A percentile compares a stretch with the other conserved stretches of the same genome.
Evolutionary conservation across 1,140 invertebrate species (phyloP).

Genomic region (Pinna nobilis): DNA sequence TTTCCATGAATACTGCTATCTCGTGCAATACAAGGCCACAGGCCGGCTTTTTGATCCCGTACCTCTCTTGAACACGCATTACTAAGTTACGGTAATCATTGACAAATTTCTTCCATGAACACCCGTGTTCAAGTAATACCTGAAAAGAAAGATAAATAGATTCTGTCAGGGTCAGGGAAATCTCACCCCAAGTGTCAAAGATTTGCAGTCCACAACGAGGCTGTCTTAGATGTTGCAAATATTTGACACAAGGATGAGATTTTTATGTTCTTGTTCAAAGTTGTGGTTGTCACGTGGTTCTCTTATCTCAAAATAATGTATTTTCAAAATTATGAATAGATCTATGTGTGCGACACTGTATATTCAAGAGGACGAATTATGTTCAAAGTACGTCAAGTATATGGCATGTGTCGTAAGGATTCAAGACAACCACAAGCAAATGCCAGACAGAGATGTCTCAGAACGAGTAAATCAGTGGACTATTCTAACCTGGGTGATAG

Average conservation of each 20-base stretch:
- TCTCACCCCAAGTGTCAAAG: neutral
- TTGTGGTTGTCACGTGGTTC: too few species aligned
- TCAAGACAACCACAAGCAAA: too few species aligned
- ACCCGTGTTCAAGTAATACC: constrained; percentile 52
- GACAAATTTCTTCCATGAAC: constrained; percentile 53
- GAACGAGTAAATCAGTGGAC: too few species aligned
- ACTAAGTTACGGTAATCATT: constrained; percentile 55
- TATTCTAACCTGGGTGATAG: too few species aligned
- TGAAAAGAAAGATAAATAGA: constrained; percentile 38
- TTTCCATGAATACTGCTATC: constrained; percentile 53
- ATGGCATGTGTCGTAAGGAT: too few species aligned
- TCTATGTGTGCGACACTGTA: too few species aligned
- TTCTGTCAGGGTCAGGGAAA: neutral
- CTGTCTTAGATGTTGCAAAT: neutral
- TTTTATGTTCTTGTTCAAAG: too few species aligned
- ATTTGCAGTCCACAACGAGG: neutral
- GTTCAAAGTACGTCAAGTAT: too few species aligned
- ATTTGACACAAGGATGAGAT: neutral
- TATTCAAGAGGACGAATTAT: too few species aligned
- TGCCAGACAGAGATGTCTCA: too few species aligned
- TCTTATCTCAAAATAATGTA: too few species aligned
- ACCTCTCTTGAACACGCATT: constrained; percentile 50
- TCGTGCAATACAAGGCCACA: constrained; percentile 49
- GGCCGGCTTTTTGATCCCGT: constrained; percentile 41
- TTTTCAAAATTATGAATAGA: too few species aligned